Conservation (phyloP, 2,113 vertebrate genomes). For the Phaethon lepturus region DNA sequence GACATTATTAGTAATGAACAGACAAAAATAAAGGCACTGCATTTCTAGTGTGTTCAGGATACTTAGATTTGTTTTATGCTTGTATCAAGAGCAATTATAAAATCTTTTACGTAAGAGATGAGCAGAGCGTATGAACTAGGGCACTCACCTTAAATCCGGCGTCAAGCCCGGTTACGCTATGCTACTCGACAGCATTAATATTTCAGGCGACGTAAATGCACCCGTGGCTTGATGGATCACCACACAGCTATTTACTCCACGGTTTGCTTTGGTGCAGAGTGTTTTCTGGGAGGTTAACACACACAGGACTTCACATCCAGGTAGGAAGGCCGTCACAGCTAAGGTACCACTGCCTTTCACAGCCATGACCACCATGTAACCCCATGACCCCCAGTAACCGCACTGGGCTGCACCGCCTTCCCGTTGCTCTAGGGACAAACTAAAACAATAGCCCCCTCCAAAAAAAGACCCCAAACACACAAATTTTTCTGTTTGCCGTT, state of each 20-base stretch:
- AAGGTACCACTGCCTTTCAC: no score
- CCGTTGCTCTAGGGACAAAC: background rate
- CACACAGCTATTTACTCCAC: background rate
- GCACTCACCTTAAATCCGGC: background rate
- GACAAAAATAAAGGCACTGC: background rate
- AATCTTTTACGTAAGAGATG: conserved; percentile 25
- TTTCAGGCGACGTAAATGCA: background rate
- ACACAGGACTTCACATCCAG: background rate
- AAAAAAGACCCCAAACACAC: background rate
- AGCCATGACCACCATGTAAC: no score
- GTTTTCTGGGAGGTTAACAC: background rate
- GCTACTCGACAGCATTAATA: background rate
- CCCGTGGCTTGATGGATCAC: background rate
- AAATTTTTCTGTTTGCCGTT: background rate
- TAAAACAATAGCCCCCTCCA: background rate
- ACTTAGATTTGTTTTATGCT: background rate
- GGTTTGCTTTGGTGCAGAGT: background rate
- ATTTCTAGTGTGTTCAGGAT: background rate
- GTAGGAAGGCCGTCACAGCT: fast-evolving
- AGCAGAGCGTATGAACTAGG: background rate
- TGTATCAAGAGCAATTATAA: background rate
- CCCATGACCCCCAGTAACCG: background rate
- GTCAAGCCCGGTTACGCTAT: background rate
- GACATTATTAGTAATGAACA: background rate
- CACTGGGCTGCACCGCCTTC: background rate